Base-by-base conservation (phyloP, 1,140 invertebrate genomes). In the Pogonognathellus flavescens region DNA sequence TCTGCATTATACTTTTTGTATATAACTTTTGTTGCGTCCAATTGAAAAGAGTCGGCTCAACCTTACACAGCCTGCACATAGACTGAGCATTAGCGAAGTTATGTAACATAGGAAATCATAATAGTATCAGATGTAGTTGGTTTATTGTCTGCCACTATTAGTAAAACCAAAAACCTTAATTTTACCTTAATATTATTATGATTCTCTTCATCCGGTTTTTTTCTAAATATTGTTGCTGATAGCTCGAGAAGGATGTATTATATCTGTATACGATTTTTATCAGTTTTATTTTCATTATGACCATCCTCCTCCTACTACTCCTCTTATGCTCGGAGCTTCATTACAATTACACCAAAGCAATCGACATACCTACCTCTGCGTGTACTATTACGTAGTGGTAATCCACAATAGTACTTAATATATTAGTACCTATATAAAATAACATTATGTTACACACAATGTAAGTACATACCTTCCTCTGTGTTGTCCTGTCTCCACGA, bases 181-280 rank as follows among this genome's bases (percentile, higher is more conserved):
- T 76, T 76, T 18, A 76, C 25, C 70, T 76, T 50, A 76, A 76
- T 76, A 76, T 76, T 76, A 76, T 76, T 41, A 76, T 76, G 70
- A 76, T 76, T 76, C 70, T 76, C 41, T 76, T 76, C 70, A 76
- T 76, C 70, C 70, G 70, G 70, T 76, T 76, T 76, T 76, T 50
- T 76, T 76, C 1, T 13, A 41, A 76, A 76, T 76, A 22, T 9
- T 50, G 49, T 49, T 76, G 31, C 66, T 49, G 25, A 76, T 76
- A 31, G 66, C 66, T 70, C 1, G 70, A n/a, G 31, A 76, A 76
- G 70, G 70, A 31, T 57, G 53, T 57, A 76, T n/a, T n/a, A n/a
- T n/a, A n/a, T n/a, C n/a, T n/a, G n/a, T 50, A 31, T 76, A 76
- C 9, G 70, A 76, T 76, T 76, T 76, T 76, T 76, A 76, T 76